Conservation (phyloP, 2,113 vertebrate species). For the Apteryx mantelli region DNA sequence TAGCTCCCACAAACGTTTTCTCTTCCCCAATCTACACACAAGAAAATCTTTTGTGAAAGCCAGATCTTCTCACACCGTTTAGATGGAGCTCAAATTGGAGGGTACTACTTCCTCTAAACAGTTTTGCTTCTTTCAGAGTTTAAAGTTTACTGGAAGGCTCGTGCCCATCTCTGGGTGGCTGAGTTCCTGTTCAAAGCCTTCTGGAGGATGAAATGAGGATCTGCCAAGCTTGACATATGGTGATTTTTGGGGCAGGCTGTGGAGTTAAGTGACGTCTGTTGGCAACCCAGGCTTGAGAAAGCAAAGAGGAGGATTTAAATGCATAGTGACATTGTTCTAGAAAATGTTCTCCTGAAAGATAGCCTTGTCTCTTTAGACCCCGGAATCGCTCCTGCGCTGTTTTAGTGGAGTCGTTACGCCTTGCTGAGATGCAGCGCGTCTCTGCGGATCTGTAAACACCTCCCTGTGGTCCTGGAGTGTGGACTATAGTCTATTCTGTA, state of each 20-base stretch:
- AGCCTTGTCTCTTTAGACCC: background rate
- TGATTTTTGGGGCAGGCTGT: background rate
- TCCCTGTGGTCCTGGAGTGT: background rate
- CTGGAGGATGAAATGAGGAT: background rate
- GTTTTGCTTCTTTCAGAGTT: background rate
- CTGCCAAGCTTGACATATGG: slow-evolving; percentile 8
- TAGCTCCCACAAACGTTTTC: background rate
- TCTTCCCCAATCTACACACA: background rate
- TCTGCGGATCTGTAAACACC: background rate
- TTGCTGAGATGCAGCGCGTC: background rate
- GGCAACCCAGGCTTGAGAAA: background rate
- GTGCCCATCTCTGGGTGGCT: background rate
- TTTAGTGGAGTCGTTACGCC: background rate
- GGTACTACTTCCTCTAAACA: background rate
- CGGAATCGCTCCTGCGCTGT: accelerated
- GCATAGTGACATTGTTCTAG: background rate
- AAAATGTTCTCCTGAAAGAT: background rate
- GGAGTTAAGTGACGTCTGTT: background rate
- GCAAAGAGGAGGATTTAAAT: background rate
- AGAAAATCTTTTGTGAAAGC: background rate
- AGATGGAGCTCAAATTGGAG: background rate
- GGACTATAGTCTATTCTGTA: accelerated
- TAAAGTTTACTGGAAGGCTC: background rate
- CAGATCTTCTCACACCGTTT: background rate
- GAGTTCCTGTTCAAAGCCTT: background rate